Conservation (phyloP, 2,797 vertebrate species). For the Macropus fuliginosus region DNA sequence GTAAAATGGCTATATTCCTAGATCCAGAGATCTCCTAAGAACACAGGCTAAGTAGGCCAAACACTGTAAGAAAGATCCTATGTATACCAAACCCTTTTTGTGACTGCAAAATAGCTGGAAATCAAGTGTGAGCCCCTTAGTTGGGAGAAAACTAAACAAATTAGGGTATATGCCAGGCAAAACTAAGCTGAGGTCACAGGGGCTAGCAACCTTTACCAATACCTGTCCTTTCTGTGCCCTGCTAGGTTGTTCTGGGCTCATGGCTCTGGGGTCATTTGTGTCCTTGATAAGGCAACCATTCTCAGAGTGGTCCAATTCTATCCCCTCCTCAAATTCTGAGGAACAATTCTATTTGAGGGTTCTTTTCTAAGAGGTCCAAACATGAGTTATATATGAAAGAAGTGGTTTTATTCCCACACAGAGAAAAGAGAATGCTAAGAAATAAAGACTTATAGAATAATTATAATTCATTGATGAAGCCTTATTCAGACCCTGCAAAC, state of each 20-base stretch:
- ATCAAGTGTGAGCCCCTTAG: not conserved
- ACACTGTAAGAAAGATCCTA: not conserved
- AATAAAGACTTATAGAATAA: not conserved
- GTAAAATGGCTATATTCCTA: not conserved
- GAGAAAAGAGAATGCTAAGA: not conserved
- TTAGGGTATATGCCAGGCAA: not conserved
- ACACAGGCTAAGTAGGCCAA: not conserved
- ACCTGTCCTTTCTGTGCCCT: not conserved
- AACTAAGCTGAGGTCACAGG: not conserved
- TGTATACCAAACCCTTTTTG: not conserved
- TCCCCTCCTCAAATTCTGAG: not conserved
- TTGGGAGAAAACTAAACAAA: not conserved
- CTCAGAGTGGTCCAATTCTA: not conserved
- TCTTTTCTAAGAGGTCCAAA: not conserved
- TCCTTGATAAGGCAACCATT: not conserved
- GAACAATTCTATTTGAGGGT: not conserved
- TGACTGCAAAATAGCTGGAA: not conserved
- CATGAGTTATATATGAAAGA: not conserved
- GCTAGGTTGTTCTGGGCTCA: not conserved
- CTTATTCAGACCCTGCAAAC: not conserved
- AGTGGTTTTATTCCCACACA: not conserved
- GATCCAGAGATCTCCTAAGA: not conserved
- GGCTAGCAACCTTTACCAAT: not conserved
- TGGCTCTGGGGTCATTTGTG: not conserved
- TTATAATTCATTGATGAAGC: not conserved